phyloP scores from a whole-genome alignment of 2,113 vertebrate species.

The Pelusios castaneus region DNA sequence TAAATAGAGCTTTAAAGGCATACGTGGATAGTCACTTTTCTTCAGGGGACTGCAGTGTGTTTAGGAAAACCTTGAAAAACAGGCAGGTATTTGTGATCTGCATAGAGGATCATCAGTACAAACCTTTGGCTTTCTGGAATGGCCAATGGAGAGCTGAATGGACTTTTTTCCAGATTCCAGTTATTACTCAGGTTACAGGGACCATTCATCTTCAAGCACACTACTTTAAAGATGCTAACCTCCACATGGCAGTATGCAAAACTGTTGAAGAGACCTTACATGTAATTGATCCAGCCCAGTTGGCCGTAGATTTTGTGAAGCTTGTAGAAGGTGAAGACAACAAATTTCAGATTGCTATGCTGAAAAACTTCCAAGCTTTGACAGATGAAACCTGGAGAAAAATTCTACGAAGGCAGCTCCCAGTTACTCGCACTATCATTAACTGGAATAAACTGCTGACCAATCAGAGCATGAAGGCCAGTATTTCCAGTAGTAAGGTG shows the following conservation, averaged over 20 bases:
- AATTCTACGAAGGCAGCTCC: conserved; percentile 64
- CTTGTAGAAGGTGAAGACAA: conserved; percentile 70
- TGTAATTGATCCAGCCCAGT: conserved; percentile 65
- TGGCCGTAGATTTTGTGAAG: conserved; percentile 64
- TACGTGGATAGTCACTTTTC: neutral
- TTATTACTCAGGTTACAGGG: conserved; percentile 32
- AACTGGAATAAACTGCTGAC: conserved; percentile 65
- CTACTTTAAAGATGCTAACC: conserved; percentile 44
- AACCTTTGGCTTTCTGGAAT: conserved; percentile 31
- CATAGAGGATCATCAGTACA: conserved; percentile 40
- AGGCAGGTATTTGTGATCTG: conserved; percentile 50
- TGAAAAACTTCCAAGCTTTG: conserved; percentile 68
- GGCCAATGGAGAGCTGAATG: conserved; percentile 67
- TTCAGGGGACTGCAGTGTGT: neutral
- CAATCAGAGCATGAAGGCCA: neutral
- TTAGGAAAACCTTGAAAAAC: conserved; percentile 40
- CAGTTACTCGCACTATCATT: conserved; percentile 50
- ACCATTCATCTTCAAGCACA: conserved; percentile 53
- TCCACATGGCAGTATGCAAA: conserved; percentile 54
- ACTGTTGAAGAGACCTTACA: conserved; percentile 46
- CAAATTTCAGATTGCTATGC: conserved; percentile 59
- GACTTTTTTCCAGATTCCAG: conserved; percentile 44
- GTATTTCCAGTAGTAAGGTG: neutral
- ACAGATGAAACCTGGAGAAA: conserved; percentile 39
- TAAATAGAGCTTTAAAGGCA: neutral